Conservation (phyloP, 2,888 invertebrate species). For the Liposcelis brunnea region DNA sequence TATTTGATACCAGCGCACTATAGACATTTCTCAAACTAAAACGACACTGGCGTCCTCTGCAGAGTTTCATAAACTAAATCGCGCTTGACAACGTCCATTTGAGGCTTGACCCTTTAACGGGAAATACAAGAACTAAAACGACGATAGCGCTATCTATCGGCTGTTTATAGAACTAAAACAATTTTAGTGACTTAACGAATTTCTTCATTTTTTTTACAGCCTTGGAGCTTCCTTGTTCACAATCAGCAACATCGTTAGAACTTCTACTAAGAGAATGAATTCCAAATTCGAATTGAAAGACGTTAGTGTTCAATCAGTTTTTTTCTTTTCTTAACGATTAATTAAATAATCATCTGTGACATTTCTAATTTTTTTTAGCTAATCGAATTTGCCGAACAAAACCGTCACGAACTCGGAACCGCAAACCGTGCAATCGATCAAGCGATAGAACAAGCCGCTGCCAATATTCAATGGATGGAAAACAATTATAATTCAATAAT, state of each 20-base stretch:
- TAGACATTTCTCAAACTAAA: no score
- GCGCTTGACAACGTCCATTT: no score
- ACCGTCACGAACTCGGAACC: slow-evolving; percentile 45
- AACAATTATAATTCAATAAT: slow-evolving; percentile 55
- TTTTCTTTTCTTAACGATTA: no score
- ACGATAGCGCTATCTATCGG: no score
- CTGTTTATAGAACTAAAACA: no score
- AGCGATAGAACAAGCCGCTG: slow-evolving; percentile 59
- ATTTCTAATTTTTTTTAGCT: slow-evolving; percentile 32
- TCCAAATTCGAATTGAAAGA: slow-evolving; percentile 58
- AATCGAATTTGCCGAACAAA: slow-evolving; percentile 44
- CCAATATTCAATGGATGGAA: slow-evolving; percentile 72
- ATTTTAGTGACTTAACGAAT: no score
- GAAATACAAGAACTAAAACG: no score
- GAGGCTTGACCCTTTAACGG: no score
- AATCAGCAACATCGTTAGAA: slow-evolving; percentile 51
- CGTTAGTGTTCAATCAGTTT: slow-evolving; percentile 42
- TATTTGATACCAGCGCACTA: no score
- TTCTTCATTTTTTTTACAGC: no score
- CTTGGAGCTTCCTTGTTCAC: slow-evolving; percentile 53
- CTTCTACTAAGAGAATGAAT: slow-evolving; percentile 54
- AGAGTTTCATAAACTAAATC: no score
- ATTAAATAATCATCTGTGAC: neutral
- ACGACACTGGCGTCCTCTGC: no score
- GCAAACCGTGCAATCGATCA: slow-evolving; percentile 55